A percentile compares a stretch with the other conserved stretches of the same genome.
Evolutionary conservation across 2,113 vertebrate species (phyloP).

Genomic region (Okapia johnstoni): DNA sequence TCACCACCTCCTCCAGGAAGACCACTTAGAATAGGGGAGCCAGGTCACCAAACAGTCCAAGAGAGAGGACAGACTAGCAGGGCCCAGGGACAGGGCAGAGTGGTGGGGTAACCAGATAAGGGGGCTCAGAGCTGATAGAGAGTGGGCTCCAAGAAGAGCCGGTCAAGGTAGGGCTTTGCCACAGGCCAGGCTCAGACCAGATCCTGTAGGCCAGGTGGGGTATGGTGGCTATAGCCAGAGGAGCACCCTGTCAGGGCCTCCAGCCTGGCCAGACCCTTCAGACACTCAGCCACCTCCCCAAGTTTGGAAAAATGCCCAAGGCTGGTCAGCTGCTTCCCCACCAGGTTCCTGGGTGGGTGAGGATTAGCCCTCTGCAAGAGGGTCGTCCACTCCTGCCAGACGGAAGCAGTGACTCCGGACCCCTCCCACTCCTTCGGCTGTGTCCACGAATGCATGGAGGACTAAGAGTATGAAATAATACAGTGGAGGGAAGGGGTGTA

Average conservation of each 20-base stretch:
- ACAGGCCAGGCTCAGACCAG: neutral
- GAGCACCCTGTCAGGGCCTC: neutral
- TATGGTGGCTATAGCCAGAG: neutral
- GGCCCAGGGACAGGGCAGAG: neutral
- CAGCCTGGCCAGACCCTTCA: neutral
- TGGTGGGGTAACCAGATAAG: neutral
- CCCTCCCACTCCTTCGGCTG: fast-evolving
- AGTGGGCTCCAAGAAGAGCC: neutral
- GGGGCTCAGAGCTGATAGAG: neutral
- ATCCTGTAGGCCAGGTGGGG: neutral
- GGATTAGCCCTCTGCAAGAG: neutral
- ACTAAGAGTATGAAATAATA: no score
- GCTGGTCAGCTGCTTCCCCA: neutral
- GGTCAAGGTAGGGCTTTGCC: neutral
- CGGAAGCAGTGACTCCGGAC: no score
- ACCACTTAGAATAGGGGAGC: neutral
- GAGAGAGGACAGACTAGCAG: neutral
- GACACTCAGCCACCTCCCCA: neutral
- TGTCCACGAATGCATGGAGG: fast-evolving
- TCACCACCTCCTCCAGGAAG: neutral
- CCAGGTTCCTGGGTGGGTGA: fast-evolving
- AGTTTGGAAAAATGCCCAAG: neutral
- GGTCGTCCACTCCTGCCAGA: neutral
- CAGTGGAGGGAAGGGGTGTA: neutral
- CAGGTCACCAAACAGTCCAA: neutral